Percentiles rank a stretch among this genome's conserved stretches.
Conservation (phyloP, 2,113 vertebrate species). For the Charadrius vociferus region DNA sequence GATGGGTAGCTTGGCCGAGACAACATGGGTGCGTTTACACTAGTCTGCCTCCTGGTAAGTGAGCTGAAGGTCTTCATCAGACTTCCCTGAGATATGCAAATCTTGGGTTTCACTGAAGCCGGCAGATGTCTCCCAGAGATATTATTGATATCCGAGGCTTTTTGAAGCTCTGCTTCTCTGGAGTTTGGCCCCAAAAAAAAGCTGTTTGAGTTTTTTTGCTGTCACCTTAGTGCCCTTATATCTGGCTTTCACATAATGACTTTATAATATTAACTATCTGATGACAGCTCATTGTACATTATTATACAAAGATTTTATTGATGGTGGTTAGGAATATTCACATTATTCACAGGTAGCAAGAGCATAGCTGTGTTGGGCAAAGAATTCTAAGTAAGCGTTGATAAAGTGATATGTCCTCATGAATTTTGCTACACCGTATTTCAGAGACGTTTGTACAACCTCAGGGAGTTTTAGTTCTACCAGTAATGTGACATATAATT, state of each 20-base stretch:
- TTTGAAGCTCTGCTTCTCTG: not conserved
- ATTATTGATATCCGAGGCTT: not conserved
- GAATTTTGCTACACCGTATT: not conserved
- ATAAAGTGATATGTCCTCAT: not conserved
- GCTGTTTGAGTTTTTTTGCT: not conserved
- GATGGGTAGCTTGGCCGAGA: not conserved
- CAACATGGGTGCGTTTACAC: fast-evolving
- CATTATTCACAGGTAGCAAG: not conserved
- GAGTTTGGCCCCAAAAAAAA: not conserved
- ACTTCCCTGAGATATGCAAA: not conserved
- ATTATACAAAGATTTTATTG: not conserved
- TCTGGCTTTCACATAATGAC: not conserved
- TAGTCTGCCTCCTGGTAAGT: not conserved
- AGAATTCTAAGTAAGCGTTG: not conserved
- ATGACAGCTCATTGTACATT: not conserved
- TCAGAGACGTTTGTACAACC: not conserved
- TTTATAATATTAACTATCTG: not conserved
- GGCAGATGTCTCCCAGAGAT: not conserved
- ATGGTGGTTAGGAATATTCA: not conserved
- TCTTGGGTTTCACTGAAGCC: not conserved
- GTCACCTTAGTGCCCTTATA: not conserved
- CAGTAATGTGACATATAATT: not conserved
- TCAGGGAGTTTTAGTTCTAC: not conserved
- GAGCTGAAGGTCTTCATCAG: not conserved
- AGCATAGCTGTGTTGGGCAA: not conserved